Percentiles rank a stretch among this genome's conserved stretches.
These are phyloP conservation scores for Andrena bicolor DNA, from an alignment of 2,888 invertebrate species.

Conservation along the genomic window DNA sequence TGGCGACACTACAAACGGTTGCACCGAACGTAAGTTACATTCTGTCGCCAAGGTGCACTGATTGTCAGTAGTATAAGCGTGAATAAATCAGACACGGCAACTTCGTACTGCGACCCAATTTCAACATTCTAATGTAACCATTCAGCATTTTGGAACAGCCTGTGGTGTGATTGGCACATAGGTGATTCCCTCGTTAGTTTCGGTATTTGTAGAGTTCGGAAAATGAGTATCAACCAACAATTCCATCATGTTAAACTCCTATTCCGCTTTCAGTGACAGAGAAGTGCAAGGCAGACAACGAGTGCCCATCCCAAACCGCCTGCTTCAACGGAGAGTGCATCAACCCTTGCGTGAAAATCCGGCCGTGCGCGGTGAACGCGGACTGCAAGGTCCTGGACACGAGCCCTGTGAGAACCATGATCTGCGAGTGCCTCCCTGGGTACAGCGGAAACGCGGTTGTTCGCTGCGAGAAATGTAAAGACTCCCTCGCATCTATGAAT, in stretches of 20 bases:
- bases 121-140: too few relatives aligned
- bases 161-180: too few relatives aligned
- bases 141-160: too few relatives aligned
- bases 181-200: too few relatives aligned
- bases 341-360: constrained; percentile 92
- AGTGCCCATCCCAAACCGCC: constrained; percentile 93
- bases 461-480: constrained; percentile 92
- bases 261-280: constrained; percentile 49
- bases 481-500: not conserved
- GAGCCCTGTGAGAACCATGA: constrained; percentile 93
- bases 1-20: constrained; percentile 88
- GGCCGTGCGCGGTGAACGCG: constrained; percentile 93
- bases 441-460: constrained; percentile 95
- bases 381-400: constrained; percentile 93
- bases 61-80: too few relatives aligned
- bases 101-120: too few relatives aligned
- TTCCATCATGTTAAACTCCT: too few relatives aligned
- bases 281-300: constrained; percentile 91
- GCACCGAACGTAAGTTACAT: constrained; percentile 85
- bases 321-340: constrained; percentile 93
- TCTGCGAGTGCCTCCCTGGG: constrained; percentile 94
- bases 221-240: too few relatives aligned
- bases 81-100: too few relatives aligned
- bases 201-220: too few relatives aligned
- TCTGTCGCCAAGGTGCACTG: too few relatives aligned